Evolutionary conservation across 2,888 invertebrate genomes (phyloP), one percentile per base, ranked within the genome.

Genomic region (Callyntrura guangdongensis): DNA sequence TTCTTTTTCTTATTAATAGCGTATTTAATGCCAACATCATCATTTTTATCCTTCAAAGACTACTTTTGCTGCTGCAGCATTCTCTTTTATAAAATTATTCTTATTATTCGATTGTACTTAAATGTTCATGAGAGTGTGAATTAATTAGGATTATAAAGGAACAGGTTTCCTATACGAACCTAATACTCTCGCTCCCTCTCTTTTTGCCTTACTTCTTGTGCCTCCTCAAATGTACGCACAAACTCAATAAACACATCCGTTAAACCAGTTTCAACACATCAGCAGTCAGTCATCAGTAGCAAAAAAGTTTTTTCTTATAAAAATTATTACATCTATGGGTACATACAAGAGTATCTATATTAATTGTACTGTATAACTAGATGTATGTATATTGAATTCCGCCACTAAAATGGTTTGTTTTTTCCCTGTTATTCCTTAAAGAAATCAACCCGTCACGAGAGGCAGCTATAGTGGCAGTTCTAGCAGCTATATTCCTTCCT

Each of bases 91-190:
- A 56, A 17, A 47, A 74, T 77, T 86, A 20, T 86, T 86, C 74
- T 86, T 86, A 86, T 90, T 88, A 87, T 88, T 88, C 88, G 69
- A 74, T 74, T 82, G 53, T 92, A 91, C 92, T 92, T 92, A 92
- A 92, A 92, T 92, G 92, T 92, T 90, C 93, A 92, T 89, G 91
- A 91, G 93, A 93, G 93, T 93, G 93, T 93, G 93, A 93, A 93
- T 93, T 93, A 93, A 93, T 93, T 93, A 93, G 93, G 93, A 93
- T 93, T 93, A 93, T 86, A 79, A 86, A 82, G 91, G 91, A 93
- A 93, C 92, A 89, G 92, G 93, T 93, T 93, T 93, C 88, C 91
- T 91, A 87, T 61, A 64, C 64, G 64, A 82, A 82, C 45, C 61
- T 64, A 82, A 61, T 61, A 64, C 20, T 22, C 56, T 56, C 79